Evolutionary conservation across 2,113 vertebrate genomes (phyloP), one percentile per base, ranked within the genome.

Genomic region (Pseudorhombus dupliciocellatus): DNA sequence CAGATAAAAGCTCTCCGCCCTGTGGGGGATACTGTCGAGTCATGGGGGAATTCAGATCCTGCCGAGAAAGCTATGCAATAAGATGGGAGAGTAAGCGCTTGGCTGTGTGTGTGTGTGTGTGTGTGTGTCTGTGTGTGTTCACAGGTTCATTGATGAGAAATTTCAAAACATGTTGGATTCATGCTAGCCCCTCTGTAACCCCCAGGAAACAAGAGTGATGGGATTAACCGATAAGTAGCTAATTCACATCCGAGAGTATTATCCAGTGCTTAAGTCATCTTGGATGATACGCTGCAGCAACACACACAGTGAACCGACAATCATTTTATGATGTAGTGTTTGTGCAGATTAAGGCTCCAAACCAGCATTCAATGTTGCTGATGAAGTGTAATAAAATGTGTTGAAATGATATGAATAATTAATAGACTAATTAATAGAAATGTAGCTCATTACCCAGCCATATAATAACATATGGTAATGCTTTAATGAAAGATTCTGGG

Each of bases 151-250:
- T 52, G 58, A 71, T 60, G 72, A 78, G 54, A 65, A 78, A 78
- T 78, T 70, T 84, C 73, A 87, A 73, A 88, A 86, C 84, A 84
- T 22, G 67, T 31, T 66, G 64, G 58, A 84, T 82, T 85, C 80
- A 82, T 28, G 6, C 66, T 74, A 61, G 16, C 61, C 75, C 62
- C 48, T 25, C 70, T 73, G 67, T 67, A 84, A 72, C 77, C 84
- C 80, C 55, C 55, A 52, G 80, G 83, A 74, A 80, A 80, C 77
- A 75, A 63, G 74, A 74, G 75, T 74, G 79, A 81, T 76, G 80
- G 76, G 80, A 91, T 88, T 90, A 88, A 68, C 67, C 1, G 76
- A 85, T 84, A 83, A 83, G 77, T 56, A 79, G 80, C 81, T 88
- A 68, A 88, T 76, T 87, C 77, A 1, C 63, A 83, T 86, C 69